These are phyloP conservation scores for Nettapus auritus DNA, from an alignment of 2,113 vertebrate genomes.

Conservation along the genomic window DNA sequence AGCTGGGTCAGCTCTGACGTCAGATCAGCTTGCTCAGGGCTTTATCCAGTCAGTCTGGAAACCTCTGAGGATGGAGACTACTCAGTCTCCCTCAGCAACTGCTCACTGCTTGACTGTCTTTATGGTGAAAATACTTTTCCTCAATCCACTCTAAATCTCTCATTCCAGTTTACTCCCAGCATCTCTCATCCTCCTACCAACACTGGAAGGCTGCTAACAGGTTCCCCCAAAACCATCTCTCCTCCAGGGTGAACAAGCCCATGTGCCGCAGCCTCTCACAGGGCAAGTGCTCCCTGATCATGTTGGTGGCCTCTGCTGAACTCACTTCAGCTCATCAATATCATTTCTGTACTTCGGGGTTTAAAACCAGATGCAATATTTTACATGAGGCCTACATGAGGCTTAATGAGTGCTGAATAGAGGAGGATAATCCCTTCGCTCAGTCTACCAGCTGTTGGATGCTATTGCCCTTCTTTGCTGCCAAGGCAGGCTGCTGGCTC, in stretches of 20 bases:
- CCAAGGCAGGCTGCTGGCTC: not conserved
- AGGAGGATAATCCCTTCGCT: not conserved
- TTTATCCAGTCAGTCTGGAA: not conserved
- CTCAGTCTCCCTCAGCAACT: not conserved
- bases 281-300: not conserved
- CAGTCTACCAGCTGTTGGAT: rapidly evolving
- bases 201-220: not conserved
- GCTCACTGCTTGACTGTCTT: not conserved
- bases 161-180: not conserved
- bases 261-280: not conserved
- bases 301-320: not conserved
- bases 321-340: not conserved
- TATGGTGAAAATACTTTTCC: not conserved
- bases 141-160: not conserved
- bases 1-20: not conserved
- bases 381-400: not conserved
- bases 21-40: not conserved
- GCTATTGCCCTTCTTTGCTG: not conserved
- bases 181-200: not conserved
- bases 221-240: not conserved
- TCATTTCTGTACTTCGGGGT: not conserved
- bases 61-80: not conserved
- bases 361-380: not conserved
- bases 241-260: not conserved
- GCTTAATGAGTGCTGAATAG: not conserved